phyloP scores from a whole-genome alignment of 2,888 invertebrate genomes.

The Cabera pusaria region DNA sequence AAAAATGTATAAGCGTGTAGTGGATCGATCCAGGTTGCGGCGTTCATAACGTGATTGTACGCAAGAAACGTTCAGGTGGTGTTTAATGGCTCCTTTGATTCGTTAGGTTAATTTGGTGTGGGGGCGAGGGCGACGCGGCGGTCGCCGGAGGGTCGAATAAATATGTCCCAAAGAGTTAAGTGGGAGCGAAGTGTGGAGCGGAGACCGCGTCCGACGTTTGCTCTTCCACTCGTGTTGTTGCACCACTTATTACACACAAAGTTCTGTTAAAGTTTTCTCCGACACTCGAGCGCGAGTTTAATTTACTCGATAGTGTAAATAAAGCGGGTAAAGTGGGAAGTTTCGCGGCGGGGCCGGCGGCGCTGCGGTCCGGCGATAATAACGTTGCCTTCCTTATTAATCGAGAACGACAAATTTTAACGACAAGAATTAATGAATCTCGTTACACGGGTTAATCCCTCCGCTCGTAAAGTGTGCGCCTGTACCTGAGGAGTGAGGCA shows the following conservation, averaged over 20 bases:
- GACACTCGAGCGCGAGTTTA: slow-evolving; percentile 82
- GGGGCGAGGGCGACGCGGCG: slow-evolving; percentile 59
- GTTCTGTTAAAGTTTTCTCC: slow-evolving; percentile 82
- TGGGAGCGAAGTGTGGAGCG: slow-evolving; percentile 78
- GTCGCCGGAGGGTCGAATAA: slow-evolving; percentile 83
- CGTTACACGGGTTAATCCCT: slow-evolving; percentile 84
- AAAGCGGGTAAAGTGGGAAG: slow-evolving; percentile 80
- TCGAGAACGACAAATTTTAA: slow-evolving; percentile 85
- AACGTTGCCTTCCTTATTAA: slow-evolving; percentile 83
- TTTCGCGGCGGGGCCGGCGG: slow-evolving; percentile 69
- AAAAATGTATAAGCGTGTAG: slow-evolving; percentile 65
- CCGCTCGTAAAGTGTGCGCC: slow-evolving; percentile 80
- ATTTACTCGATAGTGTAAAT: slow-evolving; percentile 85
- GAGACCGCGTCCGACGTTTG: slow-evolving; percentile 82
- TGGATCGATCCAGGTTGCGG: slow-evolving; percentile 65
- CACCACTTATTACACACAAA: slow-evolving; percentile 84
- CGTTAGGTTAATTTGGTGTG: slow-evolving; percentile 77
- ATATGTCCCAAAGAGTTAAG: slow-evolving; percentile 84
- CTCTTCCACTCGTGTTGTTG: slow-evolving; percentile 83
- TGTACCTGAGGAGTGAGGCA: slow-evolving; percentile 78
- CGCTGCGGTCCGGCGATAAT: slow-evolving; percentile 79
- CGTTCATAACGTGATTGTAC: slow-evolving; percentile 66
- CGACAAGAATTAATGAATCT: slow-evolving; percentile 85
- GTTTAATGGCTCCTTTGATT: slow-evolving; percentile 74
- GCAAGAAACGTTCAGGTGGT: slow-evolving; percentile 56